These are phyloP conservation scores for Helicolenus hilgendorfi DNA, from an alignment of 2,797 vertebrate genomes.

Conservation along the genomic window DNA sequence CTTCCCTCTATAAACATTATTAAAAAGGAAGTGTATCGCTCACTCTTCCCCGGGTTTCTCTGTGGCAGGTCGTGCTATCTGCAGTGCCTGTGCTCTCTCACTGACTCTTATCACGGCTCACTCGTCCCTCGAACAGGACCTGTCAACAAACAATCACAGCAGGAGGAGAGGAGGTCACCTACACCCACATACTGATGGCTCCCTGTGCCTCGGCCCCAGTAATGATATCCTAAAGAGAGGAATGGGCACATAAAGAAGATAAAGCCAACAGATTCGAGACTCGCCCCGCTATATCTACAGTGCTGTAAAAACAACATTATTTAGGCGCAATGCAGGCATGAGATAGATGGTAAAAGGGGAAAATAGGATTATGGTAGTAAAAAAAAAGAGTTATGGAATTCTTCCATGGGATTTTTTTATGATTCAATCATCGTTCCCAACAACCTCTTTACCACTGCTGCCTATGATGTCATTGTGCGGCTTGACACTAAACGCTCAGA, in stretches of 20 bases:
- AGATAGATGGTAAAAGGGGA: conserved; percentile 52
- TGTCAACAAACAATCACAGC: conserved; percentile 78
- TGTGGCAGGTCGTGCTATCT: conserved; percentile 51
- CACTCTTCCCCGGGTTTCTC: conserved; percentile 30
- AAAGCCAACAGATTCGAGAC: conserved; percentile 57
- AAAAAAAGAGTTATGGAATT: conserved; percentile 68
- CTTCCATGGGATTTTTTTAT: conserved; percentile 56
- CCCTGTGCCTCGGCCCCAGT: conserved; percentile 44
- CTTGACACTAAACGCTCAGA: conserved; percentile 7
- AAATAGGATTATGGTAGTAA: conserved; percentile 68
- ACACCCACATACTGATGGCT: conserved; percentile 60
- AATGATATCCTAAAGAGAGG: conserved; percentile 81
- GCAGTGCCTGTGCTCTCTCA: conserved; percentile 41
- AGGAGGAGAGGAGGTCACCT: conserved; percentile 76
- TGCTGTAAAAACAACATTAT: conserved; percentile 78
- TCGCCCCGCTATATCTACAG: conserved; percentile 57
- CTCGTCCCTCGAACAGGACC: conserved; percentile 62
- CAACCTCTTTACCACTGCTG: conserved; percentile 46
- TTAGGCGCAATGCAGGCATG: conserved; percentile 48
- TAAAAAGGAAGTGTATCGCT: conserved; percentile 59
- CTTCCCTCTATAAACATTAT: conserved; percentile 60
- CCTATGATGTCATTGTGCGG: conserved; percentile 9
- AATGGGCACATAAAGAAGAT: conserved; percentile 79
- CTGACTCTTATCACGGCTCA: conserved; percentile 68
- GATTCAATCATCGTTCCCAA: conserved; percentile 66